phyloP scores from a whole-genome alignment of 2,797 vertebrate genomes.

The Tapirus indicus region DNA sequence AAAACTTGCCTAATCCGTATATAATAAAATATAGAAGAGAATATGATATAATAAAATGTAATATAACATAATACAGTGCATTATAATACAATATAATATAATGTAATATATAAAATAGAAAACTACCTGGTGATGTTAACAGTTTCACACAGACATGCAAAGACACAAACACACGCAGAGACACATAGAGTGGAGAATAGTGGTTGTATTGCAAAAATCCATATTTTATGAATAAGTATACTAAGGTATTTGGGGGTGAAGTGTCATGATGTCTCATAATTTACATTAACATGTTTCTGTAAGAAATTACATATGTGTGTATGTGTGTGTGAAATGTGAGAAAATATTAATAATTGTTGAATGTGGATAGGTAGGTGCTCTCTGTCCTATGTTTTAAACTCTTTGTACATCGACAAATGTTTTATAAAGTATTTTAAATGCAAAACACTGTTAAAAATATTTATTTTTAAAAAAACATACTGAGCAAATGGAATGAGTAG shows the following conservation, averaged over 20 bases:
- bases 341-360: not conserved
- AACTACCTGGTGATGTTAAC: not conserved
- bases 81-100: too few relatives aligned
- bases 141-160: not conserved
- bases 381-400: too few relatives aligned
- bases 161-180: not conserved
- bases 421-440: not conserved
- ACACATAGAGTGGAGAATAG: not conserved
- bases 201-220: not conserved
- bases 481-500: not conserved
- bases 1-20: not conserved
- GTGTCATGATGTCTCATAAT: not conserved
- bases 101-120: not conserved
- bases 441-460: not conserved
- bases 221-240: not conserved
- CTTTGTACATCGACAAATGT: not conserved
- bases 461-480: not conserved
- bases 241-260: too few relatives aligned
- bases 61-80: too few relatives aligned
- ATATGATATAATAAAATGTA: not conserved
- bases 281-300: not conserved
- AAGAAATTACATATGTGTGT: not conserved
- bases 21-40: not conserved
- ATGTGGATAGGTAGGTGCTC: not conserved
- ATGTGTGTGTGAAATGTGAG: not conserved